These are phyloP conservation scores for Capreolus pygargus DNA, from an alignment of 2,113 vertebrate species.

Conservation along the genomic window DNA sequence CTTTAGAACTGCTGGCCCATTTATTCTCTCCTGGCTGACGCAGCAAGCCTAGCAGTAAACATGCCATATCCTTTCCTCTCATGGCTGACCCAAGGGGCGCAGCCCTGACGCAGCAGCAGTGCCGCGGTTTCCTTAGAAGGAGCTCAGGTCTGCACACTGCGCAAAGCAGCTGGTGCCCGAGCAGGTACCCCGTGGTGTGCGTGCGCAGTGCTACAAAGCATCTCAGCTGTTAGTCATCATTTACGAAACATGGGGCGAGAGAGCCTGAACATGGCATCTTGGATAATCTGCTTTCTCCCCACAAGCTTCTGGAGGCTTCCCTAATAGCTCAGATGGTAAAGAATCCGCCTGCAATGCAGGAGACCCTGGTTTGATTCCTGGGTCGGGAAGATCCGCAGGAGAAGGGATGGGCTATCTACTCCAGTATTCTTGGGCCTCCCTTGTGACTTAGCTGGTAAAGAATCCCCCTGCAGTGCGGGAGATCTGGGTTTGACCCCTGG, in stretches of 20 bases:
- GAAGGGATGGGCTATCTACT: not conserved
- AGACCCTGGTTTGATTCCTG: accelerated
- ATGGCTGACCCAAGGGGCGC: not conserved
- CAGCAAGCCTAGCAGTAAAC: not conserved
- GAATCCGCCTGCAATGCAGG: not conserved
- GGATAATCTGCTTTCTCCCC: not conserved
- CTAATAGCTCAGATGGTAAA: not conserved
- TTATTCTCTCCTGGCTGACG: not conserved
- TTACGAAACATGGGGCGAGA: not conserved
- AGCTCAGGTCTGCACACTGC: not conserved
- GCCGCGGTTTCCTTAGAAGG: not conserved
- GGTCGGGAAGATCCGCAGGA: not conserved
- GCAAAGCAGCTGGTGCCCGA: not conserved
- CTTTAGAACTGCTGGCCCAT: not conserved
- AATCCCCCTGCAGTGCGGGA: not conserved
- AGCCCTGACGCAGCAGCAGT: not conserved
- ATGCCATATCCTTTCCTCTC: not conserved
- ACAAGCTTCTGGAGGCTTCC: not conserved
- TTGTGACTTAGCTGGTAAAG: not conserved
- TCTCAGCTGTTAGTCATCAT: not conserved
- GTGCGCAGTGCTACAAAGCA: accelerated
- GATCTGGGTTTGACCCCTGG: not conserved
- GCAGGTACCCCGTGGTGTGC: not conserved
- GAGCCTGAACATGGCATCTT: not conserved
- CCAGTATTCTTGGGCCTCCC: not conserved